phyloP scores from a whole-genome alignment of 2,113 vertebrate genomes.

The Scortum barcoo region DNA sequence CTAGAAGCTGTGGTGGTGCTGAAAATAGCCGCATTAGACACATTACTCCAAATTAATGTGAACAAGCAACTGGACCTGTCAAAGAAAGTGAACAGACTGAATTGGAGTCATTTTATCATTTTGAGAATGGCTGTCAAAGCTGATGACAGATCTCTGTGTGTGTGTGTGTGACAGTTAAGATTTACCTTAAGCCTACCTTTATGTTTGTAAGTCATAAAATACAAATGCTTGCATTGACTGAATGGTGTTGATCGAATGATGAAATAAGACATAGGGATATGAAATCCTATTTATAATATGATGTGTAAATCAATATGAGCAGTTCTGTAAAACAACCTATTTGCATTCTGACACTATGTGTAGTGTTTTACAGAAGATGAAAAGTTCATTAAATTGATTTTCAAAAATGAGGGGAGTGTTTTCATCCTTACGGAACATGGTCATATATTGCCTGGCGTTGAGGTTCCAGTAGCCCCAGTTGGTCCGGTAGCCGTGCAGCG shows the following conservation, averaged over 20 bases:
- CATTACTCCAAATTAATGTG: constrained; percentile 60
- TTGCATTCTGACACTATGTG: not conserved
- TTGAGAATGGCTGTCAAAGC: constrained; percentile 35
- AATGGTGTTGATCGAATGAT: not conserved
- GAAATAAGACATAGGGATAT: not conserved
- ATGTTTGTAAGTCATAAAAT: constrained; percentile 11
- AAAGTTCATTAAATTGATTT: not conserved
- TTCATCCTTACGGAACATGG: constrained; percentile 96
- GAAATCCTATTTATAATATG: constrained; percentile 3
- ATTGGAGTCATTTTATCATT: constrained; percentile 35
- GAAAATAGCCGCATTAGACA: constrained; percentile 67
- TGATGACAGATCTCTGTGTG: constrained; percentile 18
- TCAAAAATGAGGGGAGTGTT: not conserved
- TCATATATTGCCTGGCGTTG: constrained; percentile 96
- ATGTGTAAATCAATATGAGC: not conserved
- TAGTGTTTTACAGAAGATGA: not conserved
- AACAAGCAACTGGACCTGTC: constrained; percentile 67
- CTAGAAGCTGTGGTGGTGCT: constrained; percentile 48
- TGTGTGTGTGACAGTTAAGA: not conserved
- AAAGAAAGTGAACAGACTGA: constrained; percentile 58
- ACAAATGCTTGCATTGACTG: not conserved
- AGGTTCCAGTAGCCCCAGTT: constrained; percentile 99
- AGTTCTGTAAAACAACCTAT: not conserved
- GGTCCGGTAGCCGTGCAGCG: constrained; percentile 93
- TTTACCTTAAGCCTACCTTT: not conserved